Base-by-base conservation (phyloP, 2,888 invertebrate genomes). In the Apodemia mormo region DNA sequence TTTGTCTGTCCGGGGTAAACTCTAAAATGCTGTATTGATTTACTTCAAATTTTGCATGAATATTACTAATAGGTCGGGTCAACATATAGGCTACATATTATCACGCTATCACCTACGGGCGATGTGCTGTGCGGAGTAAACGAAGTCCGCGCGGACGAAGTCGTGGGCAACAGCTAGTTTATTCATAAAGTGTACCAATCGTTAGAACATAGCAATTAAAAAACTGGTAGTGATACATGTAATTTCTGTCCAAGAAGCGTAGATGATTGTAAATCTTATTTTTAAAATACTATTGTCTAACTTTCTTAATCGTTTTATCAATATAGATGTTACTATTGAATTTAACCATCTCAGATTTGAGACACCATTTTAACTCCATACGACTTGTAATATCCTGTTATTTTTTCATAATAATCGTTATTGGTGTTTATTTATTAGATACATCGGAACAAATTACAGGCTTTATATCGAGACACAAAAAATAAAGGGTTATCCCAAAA, bases 391-490 rank as follows among this genome's bases (percentile, higher is more conserved):
- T 92, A 92, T 92, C 91, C 92, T 92, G 89, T 92, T 91, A 92
- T 92, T 92, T 92, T 88, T 88, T 89, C 87, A 84, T 92, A 93
- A 93, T 92, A 92, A 92, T 92, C 89, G 89, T 92, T 92, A 93
- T 92, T 92, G 92, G 87, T 92, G 92, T 92, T 93, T 93, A 93
- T 93, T 93, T 93, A 93, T 93, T 92, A 91, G 90, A 87, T 90
- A 84, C 85, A 84, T 85, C 84, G 87, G 81, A 84, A 83, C 90
- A 93, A 93, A 93, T 93, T 93, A 93, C 86, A 92, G 92, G 92
- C 89, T 91, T 87, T 91, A 89, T 89, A 88, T 90, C 89, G 89
- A 84, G 80, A 81, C 80, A 81, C 70, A 92, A 92, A 92, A 91
- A 91, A 89, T 86, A 89, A 92, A 90, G 93, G 93, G 91, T 92